These are phyloP conservation scores for Monoplex corrugatus DNA, from an alignment of 2,888 invertebrate genomes.

Conservation along the genomic window DNA sequence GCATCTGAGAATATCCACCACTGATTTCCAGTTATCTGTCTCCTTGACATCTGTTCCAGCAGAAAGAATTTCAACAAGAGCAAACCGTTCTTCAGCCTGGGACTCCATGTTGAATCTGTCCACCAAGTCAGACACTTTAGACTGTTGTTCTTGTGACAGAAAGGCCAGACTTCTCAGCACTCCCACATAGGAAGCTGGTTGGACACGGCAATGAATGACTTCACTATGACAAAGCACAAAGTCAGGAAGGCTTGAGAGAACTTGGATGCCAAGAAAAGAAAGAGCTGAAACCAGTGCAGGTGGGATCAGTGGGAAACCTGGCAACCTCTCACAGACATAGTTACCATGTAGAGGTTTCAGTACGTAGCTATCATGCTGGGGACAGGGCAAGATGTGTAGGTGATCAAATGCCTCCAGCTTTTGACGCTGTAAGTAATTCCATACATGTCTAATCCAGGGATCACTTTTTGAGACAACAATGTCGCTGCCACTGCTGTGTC, in stretches of 20 bases:
- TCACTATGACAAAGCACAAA: background rate
- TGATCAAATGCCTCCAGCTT: background rate
- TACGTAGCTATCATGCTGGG: background rate
- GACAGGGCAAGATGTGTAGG: slow-evolving; percentile 17
- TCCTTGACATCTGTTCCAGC: too few species aligned
- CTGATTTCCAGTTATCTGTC: background rate
- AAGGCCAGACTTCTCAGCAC: slow-evolving; percentile 35
- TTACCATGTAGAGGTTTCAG: slow-evolving; percentile 9
- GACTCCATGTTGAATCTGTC: slow-evolving; percentile 33
- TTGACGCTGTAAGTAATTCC: background rate
- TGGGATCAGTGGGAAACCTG: background rate
- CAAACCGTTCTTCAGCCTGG: background rate
- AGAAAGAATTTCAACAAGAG: slow-evolving; percentile 16
- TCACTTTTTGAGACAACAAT: background rate
- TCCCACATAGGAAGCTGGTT: slow-evolving; percentile 41
- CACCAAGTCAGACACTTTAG: background rate
- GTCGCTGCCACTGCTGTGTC: too few species aligned
- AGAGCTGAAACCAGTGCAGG: background rate
- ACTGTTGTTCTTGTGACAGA: background rate
- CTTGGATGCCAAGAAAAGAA: background rate
- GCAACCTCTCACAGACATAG: slow-evolving; percentile 19
- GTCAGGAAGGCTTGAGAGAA: background rate
- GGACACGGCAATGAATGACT: slow-evolving; percentile 34
- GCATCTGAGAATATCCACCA: background rate
- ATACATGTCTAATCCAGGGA: background rate